Evolutionary conservation across 2,797 vertebrate genomes (phyloP), one percentile per base, ranked within the genome.

Genomic region (Momotus momota): DNA sequence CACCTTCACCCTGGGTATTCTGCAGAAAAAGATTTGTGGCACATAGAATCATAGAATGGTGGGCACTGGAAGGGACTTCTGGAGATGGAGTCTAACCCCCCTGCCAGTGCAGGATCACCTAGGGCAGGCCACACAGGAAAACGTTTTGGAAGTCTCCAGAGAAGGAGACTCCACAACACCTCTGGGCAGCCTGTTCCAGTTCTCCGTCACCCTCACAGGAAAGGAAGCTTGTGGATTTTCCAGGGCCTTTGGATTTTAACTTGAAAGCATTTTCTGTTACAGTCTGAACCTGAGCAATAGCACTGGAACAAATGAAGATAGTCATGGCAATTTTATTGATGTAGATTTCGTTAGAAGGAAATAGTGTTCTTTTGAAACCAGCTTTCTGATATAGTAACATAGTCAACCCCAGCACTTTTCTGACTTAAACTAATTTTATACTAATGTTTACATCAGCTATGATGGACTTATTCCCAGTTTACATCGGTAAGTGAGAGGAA

Each of bases 381-480:
- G 13, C n/a, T 90, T 85, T 95, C 77, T 3, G 0, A 43, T 91
- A 31, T 23, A 67, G 43, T 60, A 81, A 73, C n/a, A 35, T 21
- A 25, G 72, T 93, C 41, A 54, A 72, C 35, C n/a, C 26, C 33
- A 35, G 13, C 0, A 5, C 60, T 85, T 91, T 93, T 78, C 62
- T 0, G 1, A 35, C 62, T 93, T 89, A 75, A 88, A 64, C 58
- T 23, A 75, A n/a, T 88, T 93, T 94, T 90, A 46, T 79, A 67
- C 38, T 83, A 66, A 74, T 81, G 84, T 84, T 77, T 95, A 49
- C 71, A 88, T 90, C 90, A 93, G 38, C 49, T 78, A 86, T 67
- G 91, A 69, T 66, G 79, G 77, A 94, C 93, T 95, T 94, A 89
- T 64, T 93, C 55, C 72, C 64, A 67, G 80, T 81, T 90, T 90